Base-by-base conservation (phyloP, 1,140 invertebrate species). In the Drosophila parvula region DNA sequence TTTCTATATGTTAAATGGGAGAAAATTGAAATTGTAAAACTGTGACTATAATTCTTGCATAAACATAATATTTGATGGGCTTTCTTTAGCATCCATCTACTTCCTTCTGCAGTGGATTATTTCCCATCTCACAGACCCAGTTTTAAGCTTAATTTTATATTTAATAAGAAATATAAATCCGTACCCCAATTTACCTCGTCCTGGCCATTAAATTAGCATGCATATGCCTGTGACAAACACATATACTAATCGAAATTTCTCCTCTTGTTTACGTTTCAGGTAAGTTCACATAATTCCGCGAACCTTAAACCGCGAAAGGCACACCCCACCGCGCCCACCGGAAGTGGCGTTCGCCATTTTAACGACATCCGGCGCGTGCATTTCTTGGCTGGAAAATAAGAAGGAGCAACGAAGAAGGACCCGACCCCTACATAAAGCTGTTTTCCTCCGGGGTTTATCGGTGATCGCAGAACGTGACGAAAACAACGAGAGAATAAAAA, bases 311-410 rank as follows among this genome's bases (percentile, higher is more conserved):
- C 48, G 53, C 51, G 28, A 10, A 16, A 11, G 27, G 38, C 10
- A 41, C 32, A 30, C 38, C 61, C 28, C 32, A 32, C n/a, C 48
- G 48, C 48, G 62, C 56, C 47, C 12, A 74, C 69, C 61, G 53
- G 74, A 76, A 77, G 62, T 41, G 62, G 74, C 51, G 58, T 67
- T 68, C 63, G 67, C 63, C 79, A 86, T 81, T 83, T 80, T 89
- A 75, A 84, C 69, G 77, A 89, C 75, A 73, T 82, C 64, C 75
- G 71, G 70, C 67, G 79, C 81, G 81, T 89, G 84, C 84, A 89
- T 84, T 89, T 89, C 84, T 76, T 82, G 55, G 30, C 44, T 71
- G 58, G 27, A 45, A 38, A 64, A 18, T 16, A 58, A 32, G 45
- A 58, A 32, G 45, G 18, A 63, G 62, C 64, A 47, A 41, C 27